Evolutionary conservation across 1,140 invertebrate species (phyloP), one percentile per base, ranked within the genome.

Genomic region (Euglossa dilemma): DNA sequence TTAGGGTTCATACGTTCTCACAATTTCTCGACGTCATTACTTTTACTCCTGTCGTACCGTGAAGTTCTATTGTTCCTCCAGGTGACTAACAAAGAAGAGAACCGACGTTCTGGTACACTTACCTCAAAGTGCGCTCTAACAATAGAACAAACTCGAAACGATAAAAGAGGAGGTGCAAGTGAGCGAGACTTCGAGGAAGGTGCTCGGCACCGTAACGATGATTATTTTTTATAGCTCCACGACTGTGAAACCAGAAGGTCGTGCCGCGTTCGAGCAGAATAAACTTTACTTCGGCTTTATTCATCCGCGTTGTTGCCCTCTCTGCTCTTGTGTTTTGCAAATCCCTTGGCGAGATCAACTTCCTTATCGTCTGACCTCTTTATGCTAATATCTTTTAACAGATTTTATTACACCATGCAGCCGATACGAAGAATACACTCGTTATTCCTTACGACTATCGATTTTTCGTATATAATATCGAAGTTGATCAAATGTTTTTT

Each of bases 81-180:
- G 76, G 36, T 43, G 70, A 47, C 50, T 78, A 71, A 84, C 74
- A 80, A 85, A 74, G 83, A 85, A 45, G 50, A 73, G 56, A 74
- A 61, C 56, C n/a, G 20, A 66, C 59, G 75, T 85, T 85, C 75
- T 70, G 56, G 63, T 80, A 85, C 82, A 85, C 52, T 85, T 85
- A 71, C 36, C 75, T 66, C 82, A 23, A 80, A 85, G 70, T 69
- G 43, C 61, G 52, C 43, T 47, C 20, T 73, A 85, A 85, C 75
- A 85, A 85, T 85, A 85, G 74, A 85, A 84, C 74, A 84, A 85
- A 85, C 52, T 47, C 45, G 64, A 61, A 80, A 73, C 63, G 61
- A 85, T 85, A 85, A 85, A 84, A 61, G 61, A 79, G 54, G 28
- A 63, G 72, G 63, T 50, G 61, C 56, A 84, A 85, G 83, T 75